Base-by-base conservation (phyloP, 2,113 vertebrate species). In the Montifringilla adamsi region DNA sequence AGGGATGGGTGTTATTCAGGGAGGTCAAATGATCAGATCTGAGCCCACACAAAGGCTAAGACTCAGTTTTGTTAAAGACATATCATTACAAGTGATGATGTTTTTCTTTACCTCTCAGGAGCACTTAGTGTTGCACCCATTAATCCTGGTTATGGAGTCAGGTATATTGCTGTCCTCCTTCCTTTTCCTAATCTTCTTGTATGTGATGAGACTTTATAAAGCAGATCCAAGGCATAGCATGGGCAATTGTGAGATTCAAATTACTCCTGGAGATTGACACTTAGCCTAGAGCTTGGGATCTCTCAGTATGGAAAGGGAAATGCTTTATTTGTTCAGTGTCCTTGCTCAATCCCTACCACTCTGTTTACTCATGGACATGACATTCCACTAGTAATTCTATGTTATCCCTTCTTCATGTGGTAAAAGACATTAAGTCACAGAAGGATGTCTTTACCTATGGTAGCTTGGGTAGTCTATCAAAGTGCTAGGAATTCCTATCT, bases 401-500 rank as follows among this genome's bases (percentile, higher is more conserved):
- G 80, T 73, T 46, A 41, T 27, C 55, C 10, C 4, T 7, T 13
- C 27, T 50, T 16, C 31, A 30, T 58, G 41, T 5, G 52, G 59
- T 87, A 78, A 58, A 72, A 76, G 53, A 87, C 88, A 43, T 89
- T 44, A 72, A 87, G 43, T 23, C 35, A 55, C 7, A 24, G 43
- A 59, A 66, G 33, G 35, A 53, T 0, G 0, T 19, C 46, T 69
- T 90, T 82, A 33, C 15, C 31, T 47, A 23, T 28, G 82, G 66
- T 96, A 93, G 93, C 66, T 62, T 9, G 20, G 35, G 64, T 60
- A 92, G 84, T 88, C 68, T 90, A 86, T 87, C 63, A 93, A 95
- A 59, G 37, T 7, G 0, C 43, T 44, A 27, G 37, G 35, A 79
- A 93, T 92, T 85, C 35, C 30, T 17, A 44, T 30, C 3, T 47